These are phyloP conservation scores for Syngnathus typhle DNA, from an alignment of 2,113 vertebrate genomes.

Conservation along the genomic window DNA sequence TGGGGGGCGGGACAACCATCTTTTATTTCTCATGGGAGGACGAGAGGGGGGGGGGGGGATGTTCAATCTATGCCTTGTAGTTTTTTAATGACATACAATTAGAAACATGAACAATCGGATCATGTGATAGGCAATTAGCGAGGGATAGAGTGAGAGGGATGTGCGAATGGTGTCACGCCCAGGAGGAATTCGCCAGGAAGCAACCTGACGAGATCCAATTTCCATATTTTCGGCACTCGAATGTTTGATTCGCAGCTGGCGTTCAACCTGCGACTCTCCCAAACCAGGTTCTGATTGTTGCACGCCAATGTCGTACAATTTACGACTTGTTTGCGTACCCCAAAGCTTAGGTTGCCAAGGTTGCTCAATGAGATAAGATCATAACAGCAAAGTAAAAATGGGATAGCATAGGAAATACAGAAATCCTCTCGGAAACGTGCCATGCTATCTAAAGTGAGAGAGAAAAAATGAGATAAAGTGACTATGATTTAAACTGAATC, in stretches of 20 bases:
- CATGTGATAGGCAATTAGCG: background rate
- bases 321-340: too few species aligned
- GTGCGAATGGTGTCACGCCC: background rate
- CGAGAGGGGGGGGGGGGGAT: background rate
- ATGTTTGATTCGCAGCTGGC: background rate
- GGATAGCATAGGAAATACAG: background rate
- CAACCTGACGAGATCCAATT: background rate
- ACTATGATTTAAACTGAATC: conserved; percentile 7
- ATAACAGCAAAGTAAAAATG: background rate
- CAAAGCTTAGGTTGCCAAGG: background rate
- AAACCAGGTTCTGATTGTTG: background rate
- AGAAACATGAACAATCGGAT: background rate
- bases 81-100: conserved; percentile 1
- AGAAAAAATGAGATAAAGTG: background rate
- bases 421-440: background rate
- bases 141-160: background rate
- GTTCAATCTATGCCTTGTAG: too few species aligned
- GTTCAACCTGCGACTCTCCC: background rate
- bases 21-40: background rate
- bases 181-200: background rate
- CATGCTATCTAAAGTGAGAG: background rate
- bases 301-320: background rate
- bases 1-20: background rate
- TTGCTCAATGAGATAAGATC: background rate
- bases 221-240: background rate